Base-by-base conservation (phyloP, 2,113 vertebrate species). In the Scomber japonicus region DNA sequence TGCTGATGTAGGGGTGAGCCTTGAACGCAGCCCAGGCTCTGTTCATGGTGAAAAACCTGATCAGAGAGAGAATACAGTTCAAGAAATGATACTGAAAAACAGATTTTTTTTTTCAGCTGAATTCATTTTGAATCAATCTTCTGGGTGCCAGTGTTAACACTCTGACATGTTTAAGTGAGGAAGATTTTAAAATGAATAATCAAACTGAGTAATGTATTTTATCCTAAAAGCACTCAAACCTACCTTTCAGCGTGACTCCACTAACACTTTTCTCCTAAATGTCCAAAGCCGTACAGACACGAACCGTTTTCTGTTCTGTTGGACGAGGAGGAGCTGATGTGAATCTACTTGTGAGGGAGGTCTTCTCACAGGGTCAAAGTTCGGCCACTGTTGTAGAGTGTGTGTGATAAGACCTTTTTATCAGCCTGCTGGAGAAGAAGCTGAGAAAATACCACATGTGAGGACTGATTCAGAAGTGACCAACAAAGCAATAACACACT, bases 1-100 rank as follows among this genome's bases (percentile, higher is more conserved):
- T 96, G 15, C 89, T 83, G 71, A 95, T 53, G 93, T 95, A 96
- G 0, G 96, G 95, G 15, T 92, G 91, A 46, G 94, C 88, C 78
- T 88, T 94, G 60, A 95, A 93, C 59, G 83, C 63, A 75, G 85
- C 82, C 93, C 91, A 94, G 56, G 76, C 86, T 74, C 90, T 81
- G 54, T 85, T 91, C 95, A 96, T 95, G 57, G 31, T 89, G 57
- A 13, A 1, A 17, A 46, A 77, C 64, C 82, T 88, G 79, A 74
- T 14, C 19, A 69, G 60, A 76, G 45, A 64, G 45, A 35, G 51
- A 45, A 68, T 5, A n/a, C 35, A 11, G 2, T 17, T 46, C 12
- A 30, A 50, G 15, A 17, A 60, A 46, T 13, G 19, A 6, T 24
- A 31, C 7, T 53, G 15, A 13, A 14, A 27, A 60, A 40, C 35